A percentile compares a stretch with the other conserved stretches of the same genome.
Conservation (phyloP, 1,140 invertebrate species). For the Bombus affinis region DNA sequence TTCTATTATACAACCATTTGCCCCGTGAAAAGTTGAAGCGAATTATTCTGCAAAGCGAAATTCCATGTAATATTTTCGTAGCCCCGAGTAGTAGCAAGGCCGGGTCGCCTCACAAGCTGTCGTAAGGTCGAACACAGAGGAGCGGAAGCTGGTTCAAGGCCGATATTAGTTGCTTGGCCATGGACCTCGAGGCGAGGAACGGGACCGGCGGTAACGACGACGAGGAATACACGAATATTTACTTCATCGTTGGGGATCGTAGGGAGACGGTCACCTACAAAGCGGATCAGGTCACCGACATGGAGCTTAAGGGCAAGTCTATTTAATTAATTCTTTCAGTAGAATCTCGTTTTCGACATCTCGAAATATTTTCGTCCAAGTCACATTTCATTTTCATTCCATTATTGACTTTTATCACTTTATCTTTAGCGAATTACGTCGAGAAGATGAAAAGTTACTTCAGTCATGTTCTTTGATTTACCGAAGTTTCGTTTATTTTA, state of each 20-base stretch:
- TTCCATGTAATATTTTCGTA: conserved; percentile 8
- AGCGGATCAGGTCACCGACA: conserved; percentile 79
- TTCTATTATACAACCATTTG: too few relatives aligned
- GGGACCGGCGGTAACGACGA: conserved; percentile 73
- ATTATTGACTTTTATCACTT: background rate
- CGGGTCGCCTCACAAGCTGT: conserved; percentile 60
- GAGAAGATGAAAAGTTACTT: background rate
- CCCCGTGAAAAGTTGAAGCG: too few relatives aligned
- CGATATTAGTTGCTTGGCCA: conserved; percentile 74
- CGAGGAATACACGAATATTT: conserved; percentile 78
- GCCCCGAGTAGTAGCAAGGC: conserved; percentile 66
- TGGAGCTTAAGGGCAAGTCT: conserved; percentile 78
- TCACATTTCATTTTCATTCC: too few relatives aligned
- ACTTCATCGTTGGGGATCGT: conserved; percentile 83
- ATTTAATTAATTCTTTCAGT: conserved; percentile 14
- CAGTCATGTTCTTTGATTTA: too few relatives aligned
- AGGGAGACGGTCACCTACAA: conserved; percentile 82
- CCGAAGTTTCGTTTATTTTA: background rate
- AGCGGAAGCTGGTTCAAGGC: conserved; percentile 66
- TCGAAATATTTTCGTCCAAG: background rate
- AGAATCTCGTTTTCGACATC: background rate
- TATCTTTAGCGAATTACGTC: background rate
- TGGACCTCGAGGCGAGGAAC: conserved; percentile 79
- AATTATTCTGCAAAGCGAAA: background rate
- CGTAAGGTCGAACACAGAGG: conserved; percentile 61